Base-by-base conservation (phyloP, 2,113 vertebrate species). In the Oncorhynchus mykiss region DNA sequence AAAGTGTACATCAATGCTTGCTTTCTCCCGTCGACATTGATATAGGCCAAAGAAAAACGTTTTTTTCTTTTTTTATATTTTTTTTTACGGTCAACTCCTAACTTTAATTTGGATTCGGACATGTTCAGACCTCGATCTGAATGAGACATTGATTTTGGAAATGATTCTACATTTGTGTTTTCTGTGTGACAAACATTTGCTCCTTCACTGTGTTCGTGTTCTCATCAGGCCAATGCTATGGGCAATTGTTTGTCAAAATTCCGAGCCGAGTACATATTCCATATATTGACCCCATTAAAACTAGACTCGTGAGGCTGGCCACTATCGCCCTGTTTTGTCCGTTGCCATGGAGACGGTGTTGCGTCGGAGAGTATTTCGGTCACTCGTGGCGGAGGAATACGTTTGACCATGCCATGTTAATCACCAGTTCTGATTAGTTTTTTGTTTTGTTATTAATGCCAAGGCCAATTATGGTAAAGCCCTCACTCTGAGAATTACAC, bases 381-480 rank as follows among this genome's bases (percentile, higher is more conserved):
- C 49, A 72, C 81, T 59, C 67, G 77, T 80, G 31, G 70, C 72
- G 31, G 67, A 79, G 60, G 71, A 65, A 60, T 74, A 73, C 54
- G 67, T 85, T 76, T 82, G 25, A 80, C 77, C 70, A 51, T 76
- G 73, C 82, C 78, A 20, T 25, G 79, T 71, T 81, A 83, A 80
- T 83, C 74, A 78, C 59, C 51, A 64, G 74, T 14, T 80, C 65
- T 80, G 29, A 81, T 67, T 66, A 64, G 62, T 78, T 70, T 70
- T 72, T 71, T 78, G 73, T 69, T 48, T 69, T 49, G 79, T 76
- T 71, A 70, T 75, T 81, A 69, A 72, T 82, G 74, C 66, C 34
- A 16, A 22, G 67, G 62, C 68, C 74, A 78, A 82, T 83, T 83
- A 81, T n/a, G 51, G 51, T 75, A 70, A 66, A 27, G 11, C 70